Conservation (phyloP, 2,113 vertebrate genomes). For the Empidonax traillii region DNA sequence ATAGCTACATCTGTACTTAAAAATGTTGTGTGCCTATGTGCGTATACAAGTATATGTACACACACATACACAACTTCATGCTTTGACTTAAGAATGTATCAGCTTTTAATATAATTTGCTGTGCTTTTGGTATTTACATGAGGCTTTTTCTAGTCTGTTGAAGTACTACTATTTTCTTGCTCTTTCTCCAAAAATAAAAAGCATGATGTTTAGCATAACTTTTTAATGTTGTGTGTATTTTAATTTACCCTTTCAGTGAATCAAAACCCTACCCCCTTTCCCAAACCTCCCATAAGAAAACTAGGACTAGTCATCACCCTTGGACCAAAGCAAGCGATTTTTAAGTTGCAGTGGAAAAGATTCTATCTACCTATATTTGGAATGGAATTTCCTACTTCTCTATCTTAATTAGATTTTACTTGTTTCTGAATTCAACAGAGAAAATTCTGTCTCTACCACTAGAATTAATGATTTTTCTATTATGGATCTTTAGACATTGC, state of each 20-base stretch:
- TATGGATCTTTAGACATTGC: background rate
- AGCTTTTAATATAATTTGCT: slow-evolving; percentile 38
- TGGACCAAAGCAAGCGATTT: background rate
- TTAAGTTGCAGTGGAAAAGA: background rate
- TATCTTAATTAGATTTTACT: background rate
- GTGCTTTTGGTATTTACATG: slow-evolving; percentile 44
- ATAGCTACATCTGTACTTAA: background rate
- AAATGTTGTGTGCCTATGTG: background rate
- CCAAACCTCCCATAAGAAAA: background rate
- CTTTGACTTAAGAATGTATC: slow-evolving; percentile 60
- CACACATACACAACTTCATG: background rate
- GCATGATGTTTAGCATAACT: slow-evolving; percentile 48
- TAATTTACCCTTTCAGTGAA: background rate
- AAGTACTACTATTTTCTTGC: slow-evolving; percentile 51
- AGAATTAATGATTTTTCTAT: background rate
- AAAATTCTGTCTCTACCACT: background rate
- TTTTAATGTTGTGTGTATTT: slow-evolving; percentile 19
- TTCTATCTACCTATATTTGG: background rate
- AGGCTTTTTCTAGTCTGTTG: slow-evolving; percentile 43
- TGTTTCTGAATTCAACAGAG: background rate
- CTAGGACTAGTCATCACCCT: background rate
- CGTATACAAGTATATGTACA: background rate
- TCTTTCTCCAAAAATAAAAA: slow-evolving; percentile 48
- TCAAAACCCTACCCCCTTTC: background rate
- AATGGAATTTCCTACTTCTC: background rate